Percentiles rank a stretch among this genome's conserved stretches.
Conservation (phyloP, 2,888 invertebrate species). For the Sicus ferrugineus region DNA sequence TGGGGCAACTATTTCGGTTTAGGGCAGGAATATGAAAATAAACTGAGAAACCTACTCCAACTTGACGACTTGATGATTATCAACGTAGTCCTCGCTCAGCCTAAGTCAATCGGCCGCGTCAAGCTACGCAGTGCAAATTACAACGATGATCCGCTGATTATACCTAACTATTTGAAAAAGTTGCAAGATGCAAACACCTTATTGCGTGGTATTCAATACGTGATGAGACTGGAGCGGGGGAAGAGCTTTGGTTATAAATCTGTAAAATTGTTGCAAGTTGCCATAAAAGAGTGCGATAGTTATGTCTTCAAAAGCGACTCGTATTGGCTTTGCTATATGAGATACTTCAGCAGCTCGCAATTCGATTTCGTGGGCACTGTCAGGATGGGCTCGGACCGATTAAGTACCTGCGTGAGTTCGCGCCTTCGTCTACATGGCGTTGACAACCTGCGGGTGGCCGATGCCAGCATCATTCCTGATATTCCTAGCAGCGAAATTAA, state of each 20-base stretch:
- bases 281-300: constrained; percentile 48
- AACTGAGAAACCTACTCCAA: constrained; percentile 24
- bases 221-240: constrained; percentile 60
- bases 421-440: constrained; percentile 73
- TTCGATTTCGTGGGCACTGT: constrained; percentile 75
- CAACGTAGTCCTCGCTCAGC: constrained; percentile 49
- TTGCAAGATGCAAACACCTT: constrained; percentile 61
- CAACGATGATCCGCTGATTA: constrained; percentile 67
- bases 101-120: constrained; percentile 65
- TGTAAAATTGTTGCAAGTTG: constrained; percentile 45
- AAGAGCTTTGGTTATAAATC: constrained; percentile 59
- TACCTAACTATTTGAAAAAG: constrained; percentile 68
- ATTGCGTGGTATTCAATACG: constrained; percentile 55
- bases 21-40: constrained; percentile 22
- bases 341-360: constrained; percentile 72
- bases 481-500: constrained; percentile 82
- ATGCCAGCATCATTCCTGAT: constrained; percentile 79
- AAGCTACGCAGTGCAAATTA: constrained; percentile 64
- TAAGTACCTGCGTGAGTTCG: constrained; percentile 73
- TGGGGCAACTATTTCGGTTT: constrained; percentile 37
- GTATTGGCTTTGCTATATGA: constrained; percentile 74
- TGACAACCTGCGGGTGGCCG: constrained; percentile 72
- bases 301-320: constrained; percentile 51
- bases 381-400: constrained; percentile 72
- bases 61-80: constrained; percentile 38